Evolutionary conservation across 2,113 vertebrate genomes (phyloP).

Genomic region (Psophia crepitans): DNA sequence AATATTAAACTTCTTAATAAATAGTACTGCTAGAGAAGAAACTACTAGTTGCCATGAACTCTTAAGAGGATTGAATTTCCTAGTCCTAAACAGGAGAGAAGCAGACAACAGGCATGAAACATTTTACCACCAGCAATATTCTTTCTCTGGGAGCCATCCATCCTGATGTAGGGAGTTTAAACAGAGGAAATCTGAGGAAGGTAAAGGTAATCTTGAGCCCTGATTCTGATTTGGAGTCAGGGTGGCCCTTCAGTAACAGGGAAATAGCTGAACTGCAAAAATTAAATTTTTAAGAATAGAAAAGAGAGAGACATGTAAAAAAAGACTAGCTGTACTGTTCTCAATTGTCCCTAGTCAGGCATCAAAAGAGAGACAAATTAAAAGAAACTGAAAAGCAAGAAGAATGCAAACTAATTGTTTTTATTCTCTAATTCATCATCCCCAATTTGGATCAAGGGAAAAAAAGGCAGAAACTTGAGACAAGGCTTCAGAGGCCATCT

Average conservation of each 20-base stretch:
- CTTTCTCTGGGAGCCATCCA: not conserved
- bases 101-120: not conserved
- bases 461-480: conserved; percentile 52
- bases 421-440: conserved; percentile 54
- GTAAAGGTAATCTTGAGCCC: conserved; percentile 47
- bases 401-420: conserved; percentile 11
- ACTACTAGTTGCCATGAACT: not conserved
- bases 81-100: not conserved
- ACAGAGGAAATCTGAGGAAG: conserved; percentile 45
- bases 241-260: conserved; percentile 27
- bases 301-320: conserved; percentile 14
- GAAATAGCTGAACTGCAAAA: conserved; percentile 41
- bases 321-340: conserved; percentile 39
- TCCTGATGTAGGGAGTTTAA: not conserved
- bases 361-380: conserved; percentile 63
- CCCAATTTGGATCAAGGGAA: conserved; percentile 48
- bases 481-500: conserved; percentile 55
- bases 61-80: not conserved
- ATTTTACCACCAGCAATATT: not conserved
- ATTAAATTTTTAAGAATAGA: conserved; percentile 45
- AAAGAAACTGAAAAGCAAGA: conserved; percentile 51
- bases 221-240: conserved; percentile 18
- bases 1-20: not conserved
- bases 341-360: conserved; percentile 40
- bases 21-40: not conserved